A percentile compares a stretch with the other conserved stretches of the same genome.
Evolutionary conservation across 2,113 vertebrate species (phyloP).

Genomic region (Siniperca chuatsi): DNA sequence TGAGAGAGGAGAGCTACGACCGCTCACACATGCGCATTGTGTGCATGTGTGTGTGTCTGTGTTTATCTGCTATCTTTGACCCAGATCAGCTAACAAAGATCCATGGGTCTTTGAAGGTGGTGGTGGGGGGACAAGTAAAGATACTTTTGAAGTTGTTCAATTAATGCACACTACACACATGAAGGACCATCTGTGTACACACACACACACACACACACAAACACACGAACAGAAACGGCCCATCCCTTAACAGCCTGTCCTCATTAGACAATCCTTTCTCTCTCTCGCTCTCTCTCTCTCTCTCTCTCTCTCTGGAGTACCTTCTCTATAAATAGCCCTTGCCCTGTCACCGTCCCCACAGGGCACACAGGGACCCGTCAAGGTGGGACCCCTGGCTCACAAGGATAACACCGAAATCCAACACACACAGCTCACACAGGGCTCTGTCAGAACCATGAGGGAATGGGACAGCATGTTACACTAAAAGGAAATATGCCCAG

Average conservation of each 20-base stretch:
- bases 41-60: constrained; percentile 18
- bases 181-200: constrained; percentile 76
- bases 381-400: constrained; percentile 66
- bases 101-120: constrained; percentile 71
- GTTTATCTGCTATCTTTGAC: constrained; percentile 67
- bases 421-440: constrained; percentile 17
- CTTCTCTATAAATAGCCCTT: constrained; percentile 76
- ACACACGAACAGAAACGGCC: constrained; percentile 58
- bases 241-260: constrained; percentile 76
- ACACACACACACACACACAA: constrained; percentile 58
- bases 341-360: constrained; percentile 71
- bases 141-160: constrained; percentile 79
- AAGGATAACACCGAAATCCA: constrained; percentile 30
- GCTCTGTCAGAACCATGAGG: constrained; percentile 39
- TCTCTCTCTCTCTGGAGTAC: constrained; percentile 66
- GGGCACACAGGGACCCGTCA: constrained; percentile 70
- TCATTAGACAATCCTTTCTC: constrained; percentile 78
- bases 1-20: constrained; percentile 27
- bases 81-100: constrained; percentile 75
- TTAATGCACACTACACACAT: constrained; percentile 79
- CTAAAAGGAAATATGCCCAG: constrained; percentile 69
- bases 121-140: constrained; percentile 62
- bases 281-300: constrained; percentile 43
- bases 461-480: constrained; percentile 62
- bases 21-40: constrained; percentile 2